A percentile compares a stretch with the other conserved stretches of the same genome.
Conservation (phyloP, 1,140 invertebrate species). For the Hesperophylax magnus region DNA sequence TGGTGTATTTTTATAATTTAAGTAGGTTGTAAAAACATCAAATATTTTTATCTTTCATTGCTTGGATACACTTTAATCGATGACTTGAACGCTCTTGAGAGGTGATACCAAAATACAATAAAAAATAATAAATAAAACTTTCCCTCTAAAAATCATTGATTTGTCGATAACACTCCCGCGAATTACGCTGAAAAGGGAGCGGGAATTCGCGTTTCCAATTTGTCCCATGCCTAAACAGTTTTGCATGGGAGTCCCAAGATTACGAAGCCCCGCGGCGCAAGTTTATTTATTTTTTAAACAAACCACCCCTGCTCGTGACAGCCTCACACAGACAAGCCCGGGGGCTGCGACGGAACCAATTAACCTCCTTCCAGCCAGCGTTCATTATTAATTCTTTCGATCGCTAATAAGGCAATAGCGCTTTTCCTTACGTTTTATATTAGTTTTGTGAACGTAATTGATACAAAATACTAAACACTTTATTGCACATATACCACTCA, state of each 20-base stretch:
- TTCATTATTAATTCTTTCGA: slow-evolving; percentile 55
- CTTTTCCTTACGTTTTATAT: too few species aligned
- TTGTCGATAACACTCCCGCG: slow-evolving; percentile 34
- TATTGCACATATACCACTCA: too few species aligned
- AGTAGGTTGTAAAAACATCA: too few species aligned
- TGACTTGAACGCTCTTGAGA: too few species aligned
- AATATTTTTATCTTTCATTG: too few species aligned
- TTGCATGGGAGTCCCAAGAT: slow-evolving; percentile 23
- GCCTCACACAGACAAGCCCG: slow-evolving; percentile 47
- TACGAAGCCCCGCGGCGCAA: slow-evolving; percentile 32
- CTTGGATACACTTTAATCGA: too few species aligned
- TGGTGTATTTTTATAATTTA: too few species aligned
- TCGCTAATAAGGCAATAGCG: slow-evolving; percentile 29
- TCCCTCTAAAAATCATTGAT: slow-evolving; percentile 20
- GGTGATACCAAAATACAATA: too few species aligned
- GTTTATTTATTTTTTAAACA: slow-evolving; percentile 44
- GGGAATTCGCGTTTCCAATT: slow-evolving; percentile 31
- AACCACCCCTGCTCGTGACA: slow-evolving; percentile 35
- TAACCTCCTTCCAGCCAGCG: slow-evolving; percentile 51
- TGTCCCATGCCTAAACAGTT: slow-evolving; percentile 20
- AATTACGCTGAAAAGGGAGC: slow-evolving; percentile 1
- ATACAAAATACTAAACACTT: too few species aligned
- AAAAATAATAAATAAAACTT: background rate
- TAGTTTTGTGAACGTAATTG: too few species aligned
- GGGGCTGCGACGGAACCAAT: slow-evolving; percentile 52